These are phyloP conservation scores for Mellivora capensis DNA, from an alignment of 2,113 vertebrate species.

Conservation along the genomic window DNA sequence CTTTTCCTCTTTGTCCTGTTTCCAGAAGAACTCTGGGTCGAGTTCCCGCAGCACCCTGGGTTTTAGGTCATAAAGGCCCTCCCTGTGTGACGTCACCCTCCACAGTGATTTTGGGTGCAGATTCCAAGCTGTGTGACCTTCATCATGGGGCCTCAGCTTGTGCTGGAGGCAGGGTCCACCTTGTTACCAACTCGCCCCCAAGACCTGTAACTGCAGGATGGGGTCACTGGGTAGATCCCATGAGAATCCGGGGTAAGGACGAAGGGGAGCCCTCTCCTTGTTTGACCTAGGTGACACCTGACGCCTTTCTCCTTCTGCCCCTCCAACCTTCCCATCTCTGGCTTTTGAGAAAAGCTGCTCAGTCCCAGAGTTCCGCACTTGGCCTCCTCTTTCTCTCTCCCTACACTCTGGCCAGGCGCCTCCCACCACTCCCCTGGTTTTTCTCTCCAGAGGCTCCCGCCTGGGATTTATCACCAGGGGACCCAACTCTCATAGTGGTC, in stretches of 20 bases:
- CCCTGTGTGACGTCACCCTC: neutral
- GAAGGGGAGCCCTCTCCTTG: neutral
- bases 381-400: neutral
- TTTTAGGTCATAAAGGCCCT: neutral
- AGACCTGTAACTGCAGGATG: neutral
- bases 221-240: neutral
- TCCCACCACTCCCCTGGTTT: neutral
- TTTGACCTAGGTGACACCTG: neutral
- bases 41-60: neutral
- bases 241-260: neutral
- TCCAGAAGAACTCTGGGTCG: neutral
- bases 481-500: neutral
- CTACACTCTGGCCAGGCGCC: rapidly evolving
- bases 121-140: too few relatives aligned
- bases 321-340: neutral
- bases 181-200: neutral
- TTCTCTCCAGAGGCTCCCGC: neutral
- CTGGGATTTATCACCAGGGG: neutral
- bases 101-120: neutral
- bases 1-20: neutral
- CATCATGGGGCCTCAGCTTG: neutral
- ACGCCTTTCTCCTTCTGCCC: neutral
- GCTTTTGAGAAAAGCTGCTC: neutral
- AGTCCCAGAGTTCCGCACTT: neutral
- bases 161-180: neutral